Evolutionary conservation across 1,140 invertebrate species (phyloP).

Genomic region (Paraescarpia echinospica): DNA sequence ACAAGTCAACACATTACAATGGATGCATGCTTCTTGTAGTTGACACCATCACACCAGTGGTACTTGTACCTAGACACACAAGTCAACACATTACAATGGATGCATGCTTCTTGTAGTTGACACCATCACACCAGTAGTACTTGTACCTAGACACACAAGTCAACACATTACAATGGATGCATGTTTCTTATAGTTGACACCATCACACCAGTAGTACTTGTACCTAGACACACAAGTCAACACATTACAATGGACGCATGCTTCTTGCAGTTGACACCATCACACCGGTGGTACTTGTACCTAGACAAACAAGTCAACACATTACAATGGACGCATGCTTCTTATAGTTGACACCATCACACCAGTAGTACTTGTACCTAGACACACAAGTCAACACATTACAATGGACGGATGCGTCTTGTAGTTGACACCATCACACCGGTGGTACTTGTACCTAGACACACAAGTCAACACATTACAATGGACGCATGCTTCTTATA

Average conservation of each 20-base stretch:
- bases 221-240: conserved; percentile 63
- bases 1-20: not conserved
- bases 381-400: conserved; percentile 18
- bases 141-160: too few species aligned
- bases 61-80: conserved; percentile 76
- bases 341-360: conserved; percentile 81
- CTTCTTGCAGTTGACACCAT: conserved; percentile 83
- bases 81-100: too few species aligned
- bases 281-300: conserved; percentile 93
- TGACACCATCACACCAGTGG: conserved; percentile 88
- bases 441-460: conserved; percentile 84
- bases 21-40: conserved; percentile 68
- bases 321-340: conserved; percentile 63
- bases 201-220: conserved; percentile 93
- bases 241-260: too few species aligned
- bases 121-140: too few species aligned
- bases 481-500: too few species aligned
- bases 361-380: conserved; percentile 91
- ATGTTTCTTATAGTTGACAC: conserved; percentile 79
- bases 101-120: too few species aligned
- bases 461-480: too few species aligned
- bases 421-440: conserved; percentile 87
- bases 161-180: too few species aligned
- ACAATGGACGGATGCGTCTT: conserved; percentile 62
- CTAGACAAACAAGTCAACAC: conserved; percentile 35